These are phyloP conservation scores for Tokudaia tokunoshimensis DNA, from an alignment of 2,797 vertebrate species.

Conservation along the genomic window DNA sequence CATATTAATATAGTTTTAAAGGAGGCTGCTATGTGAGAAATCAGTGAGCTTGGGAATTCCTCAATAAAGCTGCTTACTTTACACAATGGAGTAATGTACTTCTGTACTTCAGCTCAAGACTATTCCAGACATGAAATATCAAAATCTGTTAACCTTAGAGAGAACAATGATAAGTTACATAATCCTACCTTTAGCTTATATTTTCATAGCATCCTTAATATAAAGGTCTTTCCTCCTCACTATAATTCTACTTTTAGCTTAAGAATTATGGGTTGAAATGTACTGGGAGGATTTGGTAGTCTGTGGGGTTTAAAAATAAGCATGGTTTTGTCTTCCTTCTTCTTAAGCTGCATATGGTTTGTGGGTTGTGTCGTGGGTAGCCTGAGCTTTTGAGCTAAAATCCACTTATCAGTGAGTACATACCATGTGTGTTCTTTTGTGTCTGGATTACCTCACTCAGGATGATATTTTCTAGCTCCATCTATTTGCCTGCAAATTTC, in stretches of 20 bases:
- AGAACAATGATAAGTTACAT: background rate
- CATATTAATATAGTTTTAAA: background rate
- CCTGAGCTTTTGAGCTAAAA: background rate
- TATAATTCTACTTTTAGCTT: background rate
- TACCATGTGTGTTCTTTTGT: background rate
- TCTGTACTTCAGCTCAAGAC: background rate
- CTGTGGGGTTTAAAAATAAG: slow-evolving; percentile 28
- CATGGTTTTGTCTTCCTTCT: background rate
- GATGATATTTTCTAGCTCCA: background rate
- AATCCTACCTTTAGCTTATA: background rate
- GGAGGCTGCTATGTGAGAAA: background rate
- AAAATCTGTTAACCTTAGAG: background rate
- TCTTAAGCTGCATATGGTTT: background rate
- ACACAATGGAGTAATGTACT: no score
- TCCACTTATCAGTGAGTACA: background rate
- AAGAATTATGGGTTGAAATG: background rate
- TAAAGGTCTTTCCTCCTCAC: background rate
- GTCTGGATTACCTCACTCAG: background rate
- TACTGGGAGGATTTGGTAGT: background rate
- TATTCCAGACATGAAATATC: slow-evolving; percentile 3
- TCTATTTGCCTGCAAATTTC: background rate
- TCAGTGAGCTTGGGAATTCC: background rate
- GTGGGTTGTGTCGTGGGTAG: background rate
- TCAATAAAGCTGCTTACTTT: background rate
- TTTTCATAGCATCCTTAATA: background rate